Evolutionary conservation across 2,888 invertebrate species (phyloP).

Genomic region (Sphinx pinastri): DNA sequence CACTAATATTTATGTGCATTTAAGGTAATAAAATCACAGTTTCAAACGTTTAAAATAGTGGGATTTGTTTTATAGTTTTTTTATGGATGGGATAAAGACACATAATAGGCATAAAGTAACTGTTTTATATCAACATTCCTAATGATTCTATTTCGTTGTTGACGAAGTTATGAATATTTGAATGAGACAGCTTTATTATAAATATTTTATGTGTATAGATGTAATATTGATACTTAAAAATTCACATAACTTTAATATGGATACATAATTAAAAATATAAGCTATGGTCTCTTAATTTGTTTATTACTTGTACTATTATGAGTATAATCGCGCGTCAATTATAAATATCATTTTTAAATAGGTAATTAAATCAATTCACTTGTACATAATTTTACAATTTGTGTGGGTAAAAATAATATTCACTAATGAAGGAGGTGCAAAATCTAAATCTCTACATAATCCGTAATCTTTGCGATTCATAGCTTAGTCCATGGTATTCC

Average conservation of each 20-base stretch:
- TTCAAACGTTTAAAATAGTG: conserved; percentile 14
- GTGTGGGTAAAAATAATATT: no score
- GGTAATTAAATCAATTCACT: no score
- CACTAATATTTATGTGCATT: conserved; percentile 11
- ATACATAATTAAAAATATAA: background rate
- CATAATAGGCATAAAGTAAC: conserved; percentile 7
- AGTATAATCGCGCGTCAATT: no score
- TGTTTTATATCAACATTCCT: conserved; percentile 7
- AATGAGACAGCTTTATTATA: background rate
- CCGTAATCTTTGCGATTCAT: no score
- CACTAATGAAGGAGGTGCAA: no score
- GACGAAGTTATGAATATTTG: background rate
- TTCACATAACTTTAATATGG: background rate
- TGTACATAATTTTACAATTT: no score
- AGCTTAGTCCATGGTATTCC: background rate
- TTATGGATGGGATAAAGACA: background rate
- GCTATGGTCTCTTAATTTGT: background rate
- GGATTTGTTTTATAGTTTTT: conserved; percentile 22
- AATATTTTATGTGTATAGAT: background rate
- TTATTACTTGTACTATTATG: background rate
- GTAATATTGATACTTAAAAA: background rate
- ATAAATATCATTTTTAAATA: no score
- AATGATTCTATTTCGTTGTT: conserved; percentile 9
- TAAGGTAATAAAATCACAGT: conserved; percentile 16
- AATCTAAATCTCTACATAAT: no score